These are phyloP conservation scores for Ditula angustiorana DNA, from an alignment of 2,888 invertebrate species.

Conservation along the genomic window DNA sequence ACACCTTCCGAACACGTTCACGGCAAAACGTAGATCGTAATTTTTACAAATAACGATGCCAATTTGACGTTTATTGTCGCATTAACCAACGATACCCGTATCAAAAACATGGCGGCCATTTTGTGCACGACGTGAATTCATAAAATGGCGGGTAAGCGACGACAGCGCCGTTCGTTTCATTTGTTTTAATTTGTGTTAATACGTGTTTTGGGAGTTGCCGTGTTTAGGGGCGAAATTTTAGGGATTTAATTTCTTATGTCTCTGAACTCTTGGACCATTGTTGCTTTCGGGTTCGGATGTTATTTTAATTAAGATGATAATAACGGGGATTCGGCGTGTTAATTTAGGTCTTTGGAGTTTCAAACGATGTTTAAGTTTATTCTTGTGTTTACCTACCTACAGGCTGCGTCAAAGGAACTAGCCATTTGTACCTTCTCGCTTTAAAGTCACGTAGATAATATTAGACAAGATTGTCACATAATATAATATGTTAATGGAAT, in stretches of 20 bases:
- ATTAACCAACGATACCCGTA: conserved; percentile 69
- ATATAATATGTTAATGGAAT: no score
- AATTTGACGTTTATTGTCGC: conserved; percentile 79
- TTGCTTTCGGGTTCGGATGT: conserved; percentile 26
- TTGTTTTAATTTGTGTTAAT: conserved; percentile 47
- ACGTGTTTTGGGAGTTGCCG: conserved; percentile 41
- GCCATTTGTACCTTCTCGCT: no score
- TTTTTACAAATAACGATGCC: conserved; percentile 79
- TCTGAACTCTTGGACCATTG: conserved; percentile 29
- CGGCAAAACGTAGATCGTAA: conserved; percentile 69
- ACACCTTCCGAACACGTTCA: conserved; percentile 71
- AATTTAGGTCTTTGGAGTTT: not conserved
- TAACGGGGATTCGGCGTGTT: conserved; percentile 11
- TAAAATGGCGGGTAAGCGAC: conserved; percentile 66
- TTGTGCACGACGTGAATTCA: conserved; percentile 69
- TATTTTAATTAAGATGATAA: conserved; percentile 31
- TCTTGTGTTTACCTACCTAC: not conserved
- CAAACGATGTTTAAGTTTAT: not conserved
- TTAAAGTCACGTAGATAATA: no score
- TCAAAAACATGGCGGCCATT: conserved; percentile 70
- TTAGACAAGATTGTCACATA: no score
- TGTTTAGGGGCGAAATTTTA: conserved; percentile 25
- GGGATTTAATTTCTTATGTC: conserved; percentile 37
- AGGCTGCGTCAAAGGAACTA: no score
- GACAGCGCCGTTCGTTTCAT: conserved; percentile 46